Evolutionary conservation across 2,888 invertebrate genomes (phyloP), one percentile per base, ranked within the genome.

Genomic region (Lysandra coridon): DNA sequence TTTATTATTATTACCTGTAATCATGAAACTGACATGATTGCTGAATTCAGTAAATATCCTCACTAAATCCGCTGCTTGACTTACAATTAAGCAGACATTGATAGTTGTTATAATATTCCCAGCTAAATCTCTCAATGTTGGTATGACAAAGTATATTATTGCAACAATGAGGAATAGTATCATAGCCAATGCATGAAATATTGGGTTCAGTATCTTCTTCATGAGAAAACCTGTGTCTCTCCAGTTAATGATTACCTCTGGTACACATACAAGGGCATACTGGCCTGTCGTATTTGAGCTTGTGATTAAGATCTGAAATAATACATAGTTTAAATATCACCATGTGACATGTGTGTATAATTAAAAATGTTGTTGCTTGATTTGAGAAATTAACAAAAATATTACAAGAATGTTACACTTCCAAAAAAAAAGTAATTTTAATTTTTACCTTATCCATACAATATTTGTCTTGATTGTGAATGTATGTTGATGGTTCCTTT

Each of bases 101-200:
- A 98, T 96, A 76, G 97, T 98, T 1, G 98, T 97, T 80, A 98
- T 96, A 82, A 98, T 98, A 88, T 98, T 98, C 2, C 98, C 98
- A 60, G 97, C 96, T 78, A 98, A 94, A 92, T 98, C 98, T 86
- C 97, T 93, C 80, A 98, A 91, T 78, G 98, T 97, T 17, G 98
- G 98, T 86, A 98, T 91, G 64, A 98, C 96, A 90, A 98, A 98
- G 87, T 98, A 98, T 81, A 98, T 96, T 75, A 98, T 95, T 5
- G 98, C 97, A 62, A 97, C 96, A 17, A 96, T 88, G 79, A 98
- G 89, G 83, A 97, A 96, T 82, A 97, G 95, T 75, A 96, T 92
- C 84, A 98, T 96, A 17, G 97, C 95, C 78, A 97, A 95, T 0
- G 96, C 96, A 89, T 97, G 97, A 82, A 97, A 97, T 76, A 97